Evolutionary conservation across 2,113 vertebrate genomes (phyloP), one percentile per base, ranked within the genome.

Genomic region (Stegostoma tigrinum): DNA sequence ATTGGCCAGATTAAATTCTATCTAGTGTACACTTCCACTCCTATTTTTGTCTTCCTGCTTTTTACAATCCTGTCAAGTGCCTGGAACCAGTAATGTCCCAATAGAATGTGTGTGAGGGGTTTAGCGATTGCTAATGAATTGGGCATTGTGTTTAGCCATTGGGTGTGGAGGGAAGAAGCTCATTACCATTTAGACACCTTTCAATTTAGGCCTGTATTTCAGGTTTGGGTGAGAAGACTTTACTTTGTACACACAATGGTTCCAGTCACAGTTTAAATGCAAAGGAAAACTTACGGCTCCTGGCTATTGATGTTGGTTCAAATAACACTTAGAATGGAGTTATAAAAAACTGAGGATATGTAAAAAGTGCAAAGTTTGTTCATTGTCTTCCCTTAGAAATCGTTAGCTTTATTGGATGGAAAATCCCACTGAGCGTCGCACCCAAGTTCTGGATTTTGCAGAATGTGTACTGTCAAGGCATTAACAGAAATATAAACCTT

Each of bases 11-110:
- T 48, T 48, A 48, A 48, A 48, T 48, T 48, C 48, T 48, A 48
- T 2, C 48, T 48, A 48, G 48, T 2, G 3, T 48, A 48, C 48
- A 48, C 48, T 48, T 83, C 80, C 42, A 38, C 19, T 78, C 75
- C 75, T 83, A 83, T 42, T 83, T 83, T 83, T 83, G 42, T 83
- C 80, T 83, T 83, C 80, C 38, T 83, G 80, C 48, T 83, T 83
- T 83, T 42, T 38, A 83, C 17, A 83, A 83, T 38, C 80, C 38
- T 83, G 80, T 38, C 80, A 83, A 83, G n/a, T 38, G n/a, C 80
- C 38, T 38, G n/a, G 80, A 38, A 19, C 80, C 38, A 83, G 38
- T n/a, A 17, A 83, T 27, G 38, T 83, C 80, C 80, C 38, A 83
- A 83, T 5, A 38, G 80, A 83, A 38, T 83, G 80, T 38, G 80